These are phyloP conservation scores for Penaeus vannamei DNA, from an alignment of 1,140 invertebrate species.

Conservation along the genomic window DNA sequence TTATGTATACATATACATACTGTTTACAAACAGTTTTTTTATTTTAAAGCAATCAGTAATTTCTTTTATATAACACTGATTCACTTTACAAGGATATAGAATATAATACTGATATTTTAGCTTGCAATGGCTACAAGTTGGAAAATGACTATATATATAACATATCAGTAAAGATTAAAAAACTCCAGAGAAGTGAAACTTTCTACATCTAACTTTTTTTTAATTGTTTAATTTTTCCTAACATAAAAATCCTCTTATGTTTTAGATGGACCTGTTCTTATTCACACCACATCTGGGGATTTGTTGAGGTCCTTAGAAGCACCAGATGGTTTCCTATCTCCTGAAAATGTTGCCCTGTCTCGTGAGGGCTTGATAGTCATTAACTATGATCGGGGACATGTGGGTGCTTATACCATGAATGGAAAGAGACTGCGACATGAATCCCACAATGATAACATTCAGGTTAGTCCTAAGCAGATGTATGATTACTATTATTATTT, in stretches of 20 bases:
- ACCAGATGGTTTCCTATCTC: slow-evolving; percentile 84
- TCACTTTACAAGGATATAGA: too few species aligned
- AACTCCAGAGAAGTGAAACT: too few species aligned
- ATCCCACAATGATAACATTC: slow-evolving; percentile 94
- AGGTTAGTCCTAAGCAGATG: slow-evolving; percentile 77
- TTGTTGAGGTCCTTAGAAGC: slow-evolving; percentile 91
- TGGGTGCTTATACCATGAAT: slow-evolving; percentile 94
- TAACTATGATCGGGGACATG: slow-evolving; percentile 90
- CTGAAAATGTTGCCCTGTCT: slow-evolving; percentile 91
- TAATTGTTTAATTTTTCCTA: slow-evolving; percentile 45
- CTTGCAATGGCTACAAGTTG: too few species aligned
- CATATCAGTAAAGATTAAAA: too few species aligned
- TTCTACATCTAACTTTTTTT: not conserved
- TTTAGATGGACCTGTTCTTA: slow-evolving; percentile 92
- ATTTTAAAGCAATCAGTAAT: too few species aligned
- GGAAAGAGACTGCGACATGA: slow-evolving; percentile 89
- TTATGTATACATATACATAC: too few species aligned
- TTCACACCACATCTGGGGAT: slow-evolving; percentile 98
- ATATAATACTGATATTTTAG: too few species aligned
- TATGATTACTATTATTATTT: not conserved
- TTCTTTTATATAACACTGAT: too few species aligned
- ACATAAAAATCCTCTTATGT: slow-evolving; percentile 54
- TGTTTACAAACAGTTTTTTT: too few species aligned
- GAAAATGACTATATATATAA: too few species aligned
- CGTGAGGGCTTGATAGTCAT: slow-evolving; percentile 97